Base-by-base conservation (phyloP, 2,113 vertebrate species). In the Gallinago undulata region DNA sequence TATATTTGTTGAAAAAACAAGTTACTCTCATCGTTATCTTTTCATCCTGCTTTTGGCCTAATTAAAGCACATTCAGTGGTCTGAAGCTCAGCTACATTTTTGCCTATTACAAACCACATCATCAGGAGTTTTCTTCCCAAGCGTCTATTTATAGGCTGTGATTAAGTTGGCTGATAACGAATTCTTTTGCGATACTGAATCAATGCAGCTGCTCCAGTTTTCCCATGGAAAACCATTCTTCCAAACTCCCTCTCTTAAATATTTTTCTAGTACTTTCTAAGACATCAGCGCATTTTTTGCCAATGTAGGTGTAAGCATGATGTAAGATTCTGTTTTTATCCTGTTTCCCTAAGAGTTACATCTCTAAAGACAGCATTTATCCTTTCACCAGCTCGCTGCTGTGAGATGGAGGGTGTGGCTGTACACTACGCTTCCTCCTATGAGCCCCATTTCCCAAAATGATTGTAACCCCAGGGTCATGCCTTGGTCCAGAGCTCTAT, bases 401-500 rank as follows among this genome's bases (percentile, higher is more conserved):
- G 31, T 33, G 51, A 78, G 31, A 39, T 22, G 50, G 55, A 35
- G 11, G 35, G 10, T 62, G 64, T 4, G 60, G 45, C 33, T 74
- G 19, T 31, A 31, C 25, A 3, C 25, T 67, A 11, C 11, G 0
- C 8, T 23, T 63, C 48, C 30, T 37, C 64, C 45, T 27, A 51
- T 6, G 12, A 88, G 70, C 25, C 10, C 7, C 0, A 0, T 21
- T 83, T 73, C 70, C 43, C 35, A 27, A 67, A 64, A 57, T 7
- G 1, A 33, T 11, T 57, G 11, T 37, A 31, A 19, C 57, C 35
- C n/a, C 10, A n/a, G 11, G 17, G 73, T 72, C 3, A 12, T 2
- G 5, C 30, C 27, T 74, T 33, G 11, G 28, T 48, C 33, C 0
- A 0, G 30, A 82, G 28, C 57, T 60, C 48, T 64, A 31, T 0